Percentiles rank a stretch among this genome's conserved stretches.
phyloP scores from a whole-genome alignment of 2,113 vertebrate genomes.

The Haemorhous mexicanus region DNA sequence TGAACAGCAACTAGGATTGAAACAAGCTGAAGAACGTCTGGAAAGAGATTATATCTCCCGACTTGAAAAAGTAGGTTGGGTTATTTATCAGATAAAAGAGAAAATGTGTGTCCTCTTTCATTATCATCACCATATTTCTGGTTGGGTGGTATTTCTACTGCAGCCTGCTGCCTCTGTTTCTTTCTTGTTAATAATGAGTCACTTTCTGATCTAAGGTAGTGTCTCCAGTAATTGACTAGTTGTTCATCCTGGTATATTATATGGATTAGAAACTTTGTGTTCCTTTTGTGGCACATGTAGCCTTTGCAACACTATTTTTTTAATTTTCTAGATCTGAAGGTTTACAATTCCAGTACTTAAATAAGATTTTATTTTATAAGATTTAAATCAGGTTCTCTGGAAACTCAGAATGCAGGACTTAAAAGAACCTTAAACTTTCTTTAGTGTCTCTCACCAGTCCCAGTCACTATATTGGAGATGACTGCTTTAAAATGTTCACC shows the following conservation, averaged over 20 bases:
- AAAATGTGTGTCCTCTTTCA: constrained; percentile 13
- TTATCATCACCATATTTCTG: neutral
- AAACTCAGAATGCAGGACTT: neutral
- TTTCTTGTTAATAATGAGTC: neutral
- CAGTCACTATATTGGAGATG: neutral
- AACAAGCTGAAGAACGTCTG: constrained; percentile 95
- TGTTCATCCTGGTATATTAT: neutral
- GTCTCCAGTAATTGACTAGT: neutral
- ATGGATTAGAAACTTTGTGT: neutral
- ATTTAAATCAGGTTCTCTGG: neutral
- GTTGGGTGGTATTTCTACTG: neutral
- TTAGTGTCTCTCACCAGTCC: neutral
- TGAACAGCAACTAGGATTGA: constrained; percentile 94
- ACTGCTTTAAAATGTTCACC: neutral
- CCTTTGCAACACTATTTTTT: neutral
- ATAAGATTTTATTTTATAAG: neutral
- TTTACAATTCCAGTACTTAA: neutral
- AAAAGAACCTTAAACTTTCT: neutral
- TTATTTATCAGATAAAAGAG: constrained; percentile 29
- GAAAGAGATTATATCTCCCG: constrained; percentile 95
- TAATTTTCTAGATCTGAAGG: neutral
- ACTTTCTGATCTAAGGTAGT: neutral
- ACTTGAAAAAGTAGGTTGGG: constrained; percentile 84
- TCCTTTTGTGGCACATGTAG: neutral
- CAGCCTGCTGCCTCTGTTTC: neutral